A percentile compares a stretch with the other conserved stretches of the same genome.
phyloP scores from a whole-genome alignment of 2,888 invertebrate genomes.

The Pogonocherus hispidulus region DNA sequence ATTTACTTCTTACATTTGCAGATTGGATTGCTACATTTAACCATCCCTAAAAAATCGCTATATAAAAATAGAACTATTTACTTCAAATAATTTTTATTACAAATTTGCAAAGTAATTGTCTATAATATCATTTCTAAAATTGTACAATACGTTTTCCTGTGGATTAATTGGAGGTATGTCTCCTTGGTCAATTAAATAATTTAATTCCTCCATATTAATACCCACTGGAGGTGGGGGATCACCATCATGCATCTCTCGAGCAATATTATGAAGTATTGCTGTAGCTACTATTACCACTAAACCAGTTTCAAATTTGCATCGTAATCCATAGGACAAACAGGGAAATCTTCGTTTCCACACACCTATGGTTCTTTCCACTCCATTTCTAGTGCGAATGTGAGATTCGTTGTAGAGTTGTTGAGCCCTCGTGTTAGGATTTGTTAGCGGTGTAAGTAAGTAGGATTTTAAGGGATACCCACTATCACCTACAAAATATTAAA shows the following conservation, averaged over 20 bases:
- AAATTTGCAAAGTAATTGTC: conserved; percentile 11
- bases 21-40: no score
- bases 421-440: neutral
- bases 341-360: conserved; percentile 3
- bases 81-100: neutral
- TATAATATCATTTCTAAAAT: conserved; percentile 19
- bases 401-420: conserved; percentile 23
- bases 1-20: no score
- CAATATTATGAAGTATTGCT: conserved; percentile 23
- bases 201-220: conserved; percentile 12
- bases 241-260: conserved; percentile 21
- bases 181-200: conserved; percentile 2
- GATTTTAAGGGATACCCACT: conserved; percentile 9
- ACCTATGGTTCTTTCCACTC: neutral
- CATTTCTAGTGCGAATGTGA: conserved; percentile 21
- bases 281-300: conserved; percentile 8
- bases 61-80: neutral
- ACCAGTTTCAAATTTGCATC: neutral
- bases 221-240: neutral
- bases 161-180: neutral
- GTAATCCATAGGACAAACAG: neutral
- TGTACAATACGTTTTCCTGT: neutral
- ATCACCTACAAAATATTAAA: conserved; percentile 20
- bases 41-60: neutral
- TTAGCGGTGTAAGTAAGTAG: conserved; percentile 10